Percentiles rank a stretch among this genome's conserved stretches.
Conservation (phyloP, 2,113 vertebrate genomes). For the Dipodomys spectabilis region DNA sequence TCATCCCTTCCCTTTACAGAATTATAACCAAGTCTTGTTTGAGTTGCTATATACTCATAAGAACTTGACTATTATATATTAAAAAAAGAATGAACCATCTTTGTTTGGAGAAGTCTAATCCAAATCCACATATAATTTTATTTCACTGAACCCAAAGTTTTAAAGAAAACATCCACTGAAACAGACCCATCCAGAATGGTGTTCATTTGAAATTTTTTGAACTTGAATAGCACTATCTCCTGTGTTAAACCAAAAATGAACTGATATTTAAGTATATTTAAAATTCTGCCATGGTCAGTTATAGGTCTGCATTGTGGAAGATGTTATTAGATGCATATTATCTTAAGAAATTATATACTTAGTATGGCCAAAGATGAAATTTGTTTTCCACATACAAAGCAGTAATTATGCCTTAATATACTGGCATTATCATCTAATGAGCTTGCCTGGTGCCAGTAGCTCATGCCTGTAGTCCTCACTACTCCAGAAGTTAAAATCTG, state of each 20-base stretch:
- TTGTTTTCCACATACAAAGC: neutral
- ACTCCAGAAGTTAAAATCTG: no score
- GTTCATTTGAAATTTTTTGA: conserved; percentile 43
- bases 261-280: conserved; percentile 25
- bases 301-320: neutral
- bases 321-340: neutral
- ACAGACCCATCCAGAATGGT: neutral
- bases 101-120: conserved; percentile 39
- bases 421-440: no score
- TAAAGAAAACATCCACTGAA: conserved; percentile 56
- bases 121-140: conserved; percentile 38
- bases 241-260: conserved; percentile 33
- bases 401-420: neutral
- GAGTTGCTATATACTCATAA: conserved; percentile 24
- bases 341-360: conserved; percentile 19
- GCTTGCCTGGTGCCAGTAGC: no score
- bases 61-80: neutral
- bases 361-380: neutral
- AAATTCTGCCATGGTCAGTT: neutral
- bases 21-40: conserved; percentile 57
- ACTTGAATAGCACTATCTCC: neutral
- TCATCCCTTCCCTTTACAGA: conserved; percentile 32
- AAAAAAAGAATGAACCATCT: conserved; percentile 44
- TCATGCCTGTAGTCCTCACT: no score
- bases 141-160: conserved; percentile 46